Percentiles rank a stretch among this genome's conserved stretches.
Conservation (phyloP, 2,113 vertebrate species). For the Crotalus horridus region DNA sequence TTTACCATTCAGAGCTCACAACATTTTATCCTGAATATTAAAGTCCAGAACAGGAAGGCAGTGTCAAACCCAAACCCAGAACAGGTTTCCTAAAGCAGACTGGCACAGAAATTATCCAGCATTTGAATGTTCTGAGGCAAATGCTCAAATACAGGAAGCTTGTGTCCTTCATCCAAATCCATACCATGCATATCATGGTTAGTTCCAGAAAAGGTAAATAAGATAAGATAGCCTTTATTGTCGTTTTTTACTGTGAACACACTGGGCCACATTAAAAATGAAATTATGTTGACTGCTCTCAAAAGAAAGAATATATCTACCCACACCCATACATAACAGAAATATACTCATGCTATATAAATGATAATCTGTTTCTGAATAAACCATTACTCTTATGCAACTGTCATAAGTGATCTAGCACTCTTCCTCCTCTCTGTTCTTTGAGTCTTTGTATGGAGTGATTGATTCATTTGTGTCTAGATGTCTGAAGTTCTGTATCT, state of each 20-base stretch:
- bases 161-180: neutral
- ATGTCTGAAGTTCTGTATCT: neutral
- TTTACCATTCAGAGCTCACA: neutral
- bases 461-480: neutral
- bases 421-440: neutral
- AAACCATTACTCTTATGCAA: neutral
- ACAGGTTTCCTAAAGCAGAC: neutral
- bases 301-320: too few relatives aligned
- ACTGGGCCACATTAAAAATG: too few relatives aligned
- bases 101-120: neutral
- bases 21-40: neutral
- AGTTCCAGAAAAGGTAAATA: neutral
- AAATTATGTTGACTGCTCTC: too few relatives aligned
- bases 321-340: too few relatives aligned
- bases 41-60: neutral
- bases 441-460: neutral
- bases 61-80: neutral
- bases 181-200: neutral
- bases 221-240: too few relatives aligned
- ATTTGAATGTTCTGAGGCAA: neutral
- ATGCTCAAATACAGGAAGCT: neutral
- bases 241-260: too few relatives aligned
- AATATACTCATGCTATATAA: too few relatives aligned
- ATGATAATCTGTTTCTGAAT: neutral
- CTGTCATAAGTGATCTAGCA: neutral